Evolutionary conservation across 2,888 invertebrate species (phyloP), one percentile per base, ranked within the genome.

Genomic region (Helicoverpa assulta): DNA sequence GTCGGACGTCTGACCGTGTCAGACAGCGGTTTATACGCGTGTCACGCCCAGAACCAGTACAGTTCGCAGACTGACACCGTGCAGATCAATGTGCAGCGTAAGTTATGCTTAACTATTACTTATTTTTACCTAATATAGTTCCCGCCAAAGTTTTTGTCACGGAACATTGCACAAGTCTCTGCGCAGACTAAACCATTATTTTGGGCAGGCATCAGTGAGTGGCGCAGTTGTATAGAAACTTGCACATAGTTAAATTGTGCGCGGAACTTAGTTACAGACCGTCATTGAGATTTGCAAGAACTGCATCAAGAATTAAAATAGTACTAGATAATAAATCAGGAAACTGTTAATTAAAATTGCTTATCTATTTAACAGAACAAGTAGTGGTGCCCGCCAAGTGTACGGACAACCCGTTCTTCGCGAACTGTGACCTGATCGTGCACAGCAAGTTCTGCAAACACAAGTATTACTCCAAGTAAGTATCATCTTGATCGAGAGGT

Each of bases 371-470:
- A 88, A 0, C 95, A 98, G 98, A 97, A 71, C 91, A 47, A 47
- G n/a, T 97, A 61, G 97, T 96, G 86, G 96, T 99, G 60, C 97
- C 98, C 84, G 97, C 98, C 14, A 97, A 97, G 86, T 99, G 99
- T 91, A 97, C 97, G 59, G 99, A 99, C 94, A 98, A 98, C 89
- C 97, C 97, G 53, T 98, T 97, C 96, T 98, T 98, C 91, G 99
- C 99, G 63, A 98, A 99, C 90, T 99, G 99, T 92, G 96, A 96
- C 54, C 96, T 99, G 67, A 99, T 99, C 85, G 98, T 99, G 4
- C 96, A 96, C 86, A 98, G 97, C 68, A 96, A 96, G 68, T 98
- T 97, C 91, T 99, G 99, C 91, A 95, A 96, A n/a, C 98, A 99
- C 95, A 96, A 96, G 80, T 99, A 99, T 95, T 99, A 99, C 93